Evolutionary conservation across 2,797 vertebrate genomes (phyloP).

Genomic region (Pangasius larnaudii): DNA sequence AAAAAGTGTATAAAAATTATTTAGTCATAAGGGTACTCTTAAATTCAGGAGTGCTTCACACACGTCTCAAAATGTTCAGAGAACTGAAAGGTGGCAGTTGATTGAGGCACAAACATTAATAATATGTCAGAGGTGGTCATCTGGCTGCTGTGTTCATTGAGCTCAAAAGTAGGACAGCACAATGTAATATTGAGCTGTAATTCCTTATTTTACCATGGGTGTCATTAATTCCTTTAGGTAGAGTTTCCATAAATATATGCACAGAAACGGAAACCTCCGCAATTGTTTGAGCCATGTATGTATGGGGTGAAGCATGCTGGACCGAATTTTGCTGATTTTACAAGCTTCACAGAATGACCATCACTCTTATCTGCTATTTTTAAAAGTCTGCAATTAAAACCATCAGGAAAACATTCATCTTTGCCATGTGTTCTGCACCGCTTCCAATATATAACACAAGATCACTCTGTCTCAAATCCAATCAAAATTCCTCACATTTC

Average conservation of each 20-base stretch:
- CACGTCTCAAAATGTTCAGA: not conserved
- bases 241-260: not conserved
- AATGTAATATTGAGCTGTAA: not conserved
- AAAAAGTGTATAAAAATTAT: too few species aligned
- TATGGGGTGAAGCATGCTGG: not conserved
- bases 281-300: not conserved
- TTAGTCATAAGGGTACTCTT: not conserved
- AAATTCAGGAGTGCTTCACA: not conserved
- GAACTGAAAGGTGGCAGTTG: not conserved
- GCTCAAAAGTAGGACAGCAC: not conserved
- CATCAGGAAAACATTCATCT: not conserved
- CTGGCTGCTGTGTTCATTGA: not conserved
- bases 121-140: not conserved
- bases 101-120: not conserved
- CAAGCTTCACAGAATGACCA: not conserved
- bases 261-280: not conserved
- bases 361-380: not conserved
- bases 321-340: not conserved
- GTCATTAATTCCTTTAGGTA: not conserved
- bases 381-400: not conserved
- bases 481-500: conserved; percentile 30
- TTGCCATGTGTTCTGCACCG: not conserved
- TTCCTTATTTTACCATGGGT: not conserved
- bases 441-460: not conserved
- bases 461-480: not conserved